These are phyloP conservation scores for Sebastes diaconus DNA, from an alignment of 2,797 vertebrate genomes.

Conservation along the genomic window DNA sequence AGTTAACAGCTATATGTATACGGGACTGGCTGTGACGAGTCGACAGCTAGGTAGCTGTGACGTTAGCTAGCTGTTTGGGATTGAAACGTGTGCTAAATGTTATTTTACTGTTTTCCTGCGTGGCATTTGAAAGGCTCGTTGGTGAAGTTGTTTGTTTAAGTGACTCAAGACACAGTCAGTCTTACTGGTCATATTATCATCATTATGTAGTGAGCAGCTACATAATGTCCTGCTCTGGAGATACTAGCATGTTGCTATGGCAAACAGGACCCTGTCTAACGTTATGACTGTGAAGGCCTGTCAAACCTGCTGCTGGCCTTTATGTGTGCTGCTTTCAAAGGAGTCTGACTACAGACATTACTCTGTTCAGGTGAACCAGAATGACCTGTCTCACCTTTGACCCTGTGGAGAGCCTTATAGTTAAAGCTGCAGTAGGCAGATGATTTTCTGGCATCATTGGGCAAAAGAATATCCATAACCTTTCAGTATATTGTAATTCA, in stretches of 20 bases:
- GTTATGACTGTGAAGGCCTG: background rate
- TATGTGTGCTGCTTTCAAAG: background rate
- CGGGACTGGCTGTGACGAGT: background rate
- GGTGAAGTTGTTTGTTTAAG: background rate
- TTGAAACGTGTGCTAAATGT: too few relatives aligned
- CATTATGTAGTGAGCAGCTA: background rate
- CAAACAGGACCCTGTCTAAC: background rate
- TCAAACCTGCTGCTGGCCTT: constrained; percentile 20
- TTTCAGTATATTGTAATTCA: too few relatives aligned
- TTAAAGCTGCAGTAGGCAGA: too few relatives aligned
- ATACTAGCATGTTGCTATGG: background rate
- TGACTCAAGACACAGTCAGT: background rate
- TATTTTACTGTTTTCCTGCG: background rate
- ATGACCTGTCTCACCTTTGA: constrained; percentile 31
- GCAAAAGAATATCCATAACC: too few relatives aligned
- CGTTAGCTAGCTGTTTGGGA: background rate
- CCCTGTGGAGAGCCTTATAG: background rate
- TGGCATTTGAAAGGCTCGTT: background rate
- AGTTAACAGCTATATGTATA: background rate
- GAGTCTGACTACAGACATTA: background rate
- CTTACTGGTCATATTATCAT: background rate
- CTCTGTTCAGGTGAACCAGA: constrained; percentile 10
- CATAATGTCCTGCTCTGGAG: background rate
- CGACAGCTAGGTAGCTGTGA: constrained; percentile 32
- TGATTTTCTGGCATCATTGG: too few relatives aligned